Percentiles rank a stretch among this genome's conserved stretches.
Conservation (phyloP, 2,113 vertebrate genomes). For the Calyptommatus sinebrachiatus region DNA sequence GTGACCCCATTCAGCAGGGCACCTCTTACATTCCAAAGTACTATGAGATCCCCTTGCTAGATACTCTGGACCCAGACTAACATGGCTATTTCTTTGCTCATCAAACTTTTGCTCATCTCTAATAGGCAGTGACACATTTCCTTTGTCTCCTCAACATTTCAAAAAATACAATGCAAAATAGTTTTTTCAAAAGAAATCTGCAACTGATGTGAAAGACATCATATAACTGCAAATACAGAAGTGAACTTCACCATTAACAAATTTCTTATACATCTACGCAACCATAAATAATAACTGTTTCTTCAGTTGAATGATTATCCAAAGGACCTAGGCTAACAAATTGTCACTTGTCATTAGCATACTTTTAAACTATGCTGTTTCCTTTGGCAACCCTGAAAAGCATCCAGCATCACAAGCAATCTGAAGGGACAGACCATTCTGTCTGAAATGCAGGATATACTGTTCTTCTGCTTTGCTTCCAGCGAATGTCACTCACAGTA, state of each 20-base stretch:
- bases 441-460: not conserved
- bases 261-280: not conserved
- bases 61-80: too few relatives aligned
- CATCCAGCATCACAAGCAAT: not conserved
- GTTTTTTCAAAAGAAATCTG: not conserved
- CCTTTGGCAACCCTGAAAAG: constrained; percentile 1
- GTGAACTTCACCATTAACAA: not conserved
- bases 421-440: not conserved
- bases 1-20: too few relatives aligned
- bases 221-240: not conserved
- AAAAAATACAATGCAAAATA: not conserved
- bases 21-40: too few relatives aligned
- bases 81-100: too few relatives aligned
- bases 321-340: not conserved
- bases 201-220: not conserved
- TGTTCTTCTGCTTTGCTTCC: not conserved
- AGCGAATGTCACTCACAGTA: not conserved
- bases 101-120: too few relatives aligned
- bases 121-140: not conserved
- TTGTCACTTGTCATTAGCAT: constrained; percentile 5
- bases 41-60: too few relatives aligned
- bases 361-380: not conserved
- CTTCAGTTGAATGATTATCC: not conserved
- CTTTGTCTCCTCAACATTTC: not conserved
- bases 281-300: not conserved